These are phyloP conservation scores for Cosmia trapezina DNA, from an alignment of 2,888 invertebrate species.

Conservation along the genomic window DNA sequence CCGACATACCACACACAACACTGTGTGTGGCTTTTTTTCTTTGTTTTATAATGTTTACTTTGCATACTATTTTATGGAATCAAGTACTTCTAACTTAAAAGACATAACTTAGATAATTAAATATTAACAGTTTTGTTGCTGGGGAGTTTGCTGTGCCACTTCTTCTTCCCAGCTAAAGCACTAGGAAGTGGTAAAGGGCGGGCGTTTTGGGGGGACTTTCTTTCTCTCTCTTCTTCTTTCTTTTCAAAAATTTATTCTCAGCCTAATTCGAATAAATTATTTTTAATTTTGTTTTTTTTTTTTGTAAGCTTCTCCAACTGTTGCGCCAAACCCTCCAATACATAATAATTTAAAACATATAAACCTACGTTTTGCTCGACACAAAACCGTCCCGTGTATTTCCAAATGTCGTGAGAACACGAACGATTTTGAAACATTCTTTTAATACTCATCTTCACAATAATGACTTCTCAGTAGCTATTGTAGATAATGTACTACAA, in stretches of 20 bases:
- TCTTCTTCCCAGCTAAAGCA: too few species aligned
- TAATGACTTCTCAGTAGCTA: conserved; percentile 54
- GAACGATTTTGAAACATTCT: conserved; percentile 71
- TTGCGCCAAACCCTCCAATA: accelerated
- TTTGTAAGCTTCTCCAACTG: background rate
- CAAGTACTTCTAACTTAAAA: too few species aligned
- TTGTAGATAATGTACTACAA: conserved; percentile 42
- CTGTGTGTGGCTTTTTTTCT: too few species aligned
- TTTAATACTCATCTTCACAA: conserved; percentile 66
- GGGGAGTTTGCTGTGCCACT: too few species aligned
- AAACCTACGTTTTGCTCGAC: background rate
- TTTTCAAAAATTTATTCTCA: background rate
- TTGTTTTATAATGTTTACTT: too few species aligned
- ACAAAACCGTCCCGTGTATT: conserved; percentile 25
- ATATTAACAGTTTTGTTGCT: too few species aligned
- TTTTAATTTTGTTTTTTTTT: background rate
- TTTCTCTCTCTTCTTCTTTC: too few species aligned
- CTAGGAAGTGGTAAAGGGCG: too few species aligned
- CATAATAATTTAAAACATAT: background rate
- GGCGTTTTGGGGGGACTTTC: background rate
- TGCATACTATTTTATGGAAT: too few species aligned
- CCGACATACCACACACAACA: too few species aligned
- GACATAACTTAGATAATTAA: too few species aligned
- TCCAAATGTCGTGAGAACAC: conserved; percentile 65
- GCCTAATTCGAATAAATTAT: background rate